Evolutionary conservation across 2,888 invertebrate species (phyloP).

Genomic region (Bugulina stolonifera): DNA sequence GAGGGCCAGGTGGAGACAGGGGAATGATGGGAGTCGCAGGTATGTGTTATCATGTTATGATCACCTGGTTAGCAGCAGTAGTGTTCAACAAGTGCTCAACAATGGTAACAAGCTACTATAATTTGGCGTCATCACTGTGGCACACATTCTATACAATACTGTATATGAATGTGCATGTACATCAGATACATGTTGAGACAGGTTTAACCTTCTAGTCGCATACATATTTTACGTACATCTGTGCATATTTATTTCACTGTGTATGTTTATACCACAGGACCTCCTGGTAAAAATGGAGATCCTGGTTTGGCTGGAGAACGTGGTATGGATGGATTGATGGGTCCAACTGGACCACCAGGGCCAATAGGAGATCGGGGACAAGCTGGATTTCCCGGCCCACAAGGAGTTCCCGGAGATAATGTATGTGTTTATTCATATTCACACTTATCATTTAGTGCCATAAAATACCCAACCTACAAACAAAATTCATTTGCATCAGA

Average conservation of each 20-base stretch:
- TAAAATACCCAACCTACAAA: too few species aligned
- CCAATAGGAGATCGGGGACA: slow-evolving; percentile 18
- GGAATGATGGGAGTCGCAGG: slow-evolving; percentile 8
- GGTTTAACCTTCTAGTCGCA: too few species aligned
- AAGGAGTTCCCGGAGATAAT: background rate
- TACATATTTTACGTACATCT: background rate
- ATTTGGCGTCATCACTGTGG: too few species aligned
- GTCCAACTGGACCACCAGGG: slow-evolving; percentile 4
- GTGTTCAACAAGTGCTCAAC: too few species aligned
- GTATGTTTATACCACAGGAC: background rate
- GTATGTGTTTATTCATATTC: background rate
- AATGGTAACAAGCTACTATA: too few species aligned
- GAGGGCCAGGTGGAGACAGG: background rate
- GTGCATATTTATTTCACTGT: background rate
- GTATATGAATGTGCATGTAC: too few species aligned
- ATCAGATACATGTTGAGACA: too few species aligned
- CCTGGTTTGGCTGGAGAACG: slow-evolving; percentile 18
- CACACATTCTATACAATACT: too few species aligned
- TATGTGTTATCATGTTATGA: too few species aligned
- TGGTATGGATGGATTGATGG: slow-evolving; percentile 16
- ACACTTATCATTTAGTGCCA: too few species aligned
- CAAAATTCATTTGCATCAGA: too few species aligned
- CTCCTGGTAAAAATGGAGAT: slow-evolving; percentile 24
- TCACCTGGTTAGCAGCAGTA: too few species aligned
- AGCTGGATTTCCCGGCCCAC: slow-evolving; percentile 20